These are phyloP conservation scores for Drosophila ficusphila DNA, from an alignment of 1,140 invertebrate species.

Conservation along the genomic window DNA sequence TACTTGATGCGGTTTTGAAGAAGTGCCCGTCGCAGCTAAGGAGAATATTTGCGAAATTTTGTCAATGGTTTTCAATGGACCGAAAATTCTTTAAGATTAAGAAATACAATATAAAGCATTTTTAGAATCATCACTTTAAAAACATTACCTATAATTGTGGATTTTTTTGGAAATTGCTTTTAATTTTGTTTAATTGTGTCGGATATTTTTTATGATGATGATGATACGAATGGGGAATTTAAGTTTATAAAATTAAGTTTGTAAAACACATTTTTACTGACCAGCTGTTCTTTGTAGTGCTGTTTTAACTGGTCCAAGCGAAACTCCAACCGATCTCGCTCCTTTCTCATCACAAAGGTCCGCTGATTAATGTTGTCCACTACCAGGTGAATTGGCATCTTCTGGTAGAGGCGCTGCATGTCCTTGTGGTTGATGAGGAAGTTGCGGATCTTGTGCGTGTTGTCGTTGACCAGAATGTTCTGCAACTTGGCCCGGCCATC, in stretches of 20 bases:
- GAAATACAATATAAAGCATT: no score
- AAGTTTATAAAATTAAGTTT: background rate
- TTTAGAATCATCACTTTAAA: no score
- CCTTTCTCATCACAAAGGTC: slow-evolving; percentile 78
- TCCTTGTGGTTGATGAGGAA: slow-evolving; percentile 71
- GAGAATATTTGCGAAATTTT: no score
- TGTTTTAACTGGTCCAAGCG: slow-evolving; percentile 60
- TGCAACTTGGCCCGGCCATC: slow-evolving; percentile 75
- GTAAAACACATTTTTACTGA: no score
- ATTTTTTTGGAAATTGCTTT: no score
- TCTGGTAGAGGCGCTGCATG: slow-evolving; percentile 75
- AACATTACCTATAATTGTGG: no score
- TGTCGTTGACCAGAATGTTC: slow-evolving; percentile 62
- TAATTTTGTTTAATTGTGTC: no score
- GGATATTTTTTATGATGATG: no score
- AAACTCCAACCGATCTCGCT: slow-evolving; percentile 72
- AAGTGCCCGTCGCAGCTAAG: slow-evolving; percentile 53
- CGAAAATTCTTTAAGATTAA: no score
- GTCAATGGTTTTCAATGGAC: no score
- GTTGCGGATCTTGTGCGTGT: slow-evolving; percentile 67
- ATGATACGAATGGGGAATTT: no score
- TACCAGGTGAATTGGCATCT: slow-evolving; percentile 76
- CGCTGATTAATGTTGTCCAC: slow-evolving; percentile 81
- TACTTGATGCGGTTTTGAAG: slow-evolving; percentile 80
- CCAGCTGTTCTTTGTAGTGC: slow-evolving; percentile 52